These are phyloP conservation scores for Pachypsylla venusta DNA, from an alignment of 1,140 invertebrate genomes.

Conservation along the genomic window DNA sequence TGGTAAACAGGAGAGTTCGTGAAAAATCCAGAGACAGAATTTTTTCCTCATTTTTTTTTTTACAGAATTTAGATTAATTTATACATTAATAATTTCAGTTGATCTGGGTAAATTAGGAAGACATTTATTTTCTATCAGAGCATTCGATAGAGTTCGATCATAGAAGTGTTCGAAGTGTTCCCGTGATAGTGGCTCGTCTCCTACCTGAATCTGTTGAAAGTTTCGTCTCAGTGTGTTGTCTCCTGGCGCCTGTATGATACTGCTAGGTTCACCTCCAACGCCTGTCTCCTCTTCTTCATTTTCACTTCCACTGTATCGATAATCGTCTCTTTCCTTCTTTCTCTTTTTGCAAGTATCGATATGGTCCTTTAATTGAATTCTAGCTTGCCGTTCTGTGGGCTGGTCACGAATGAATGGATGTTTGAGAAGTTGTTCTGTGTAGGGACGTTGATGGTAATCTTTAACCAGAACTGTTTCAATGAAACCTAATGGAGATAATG, in stretches of 20 bases:
- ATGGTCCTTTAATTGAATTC: constrained; percentile 97
- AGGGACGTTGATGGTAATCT: constrained; percentile 95
- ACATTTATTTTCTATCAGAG: background rate
- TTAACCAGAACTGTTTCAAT: constrained; percentile 84
- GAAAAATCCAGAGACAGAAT: too few relatives aligned
- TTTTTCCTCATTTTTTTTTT: too few relatives aligned
- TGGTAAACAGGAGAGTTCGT: too few relatives aligned
- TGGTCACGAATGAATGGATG: constrained; percentile 97
- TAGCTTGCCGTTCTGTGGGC: constrained; percentile 91
- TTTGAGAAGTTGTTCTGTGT: constrained; percentile 94
- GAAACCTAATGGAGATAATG: too few relatives aligned
- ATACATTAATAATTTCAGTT: too few relatives aligned
- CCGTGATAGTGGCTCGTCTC: constrained; percentile 9
- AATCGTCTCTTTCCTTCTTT: constrained; percentile 68
- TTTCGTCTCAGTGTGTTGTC: constrained; percentile 84
- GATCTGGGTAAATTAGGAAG: constrained; percentile 16
- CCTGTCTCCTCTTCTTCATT: constrained; percentile 77
- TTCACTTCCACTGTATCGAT: constrained; percentile 64
- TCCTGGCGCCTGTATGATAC: constrained; percentile 73
- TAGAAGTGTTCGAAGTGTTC: background rate
- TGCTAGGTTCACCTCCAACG: constrained; percentile 71
- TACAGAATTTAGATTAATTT: too few relatives aligned
- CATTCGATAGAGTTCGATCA: background rate
- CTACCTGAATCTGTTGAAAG: constrained; percentile 87
- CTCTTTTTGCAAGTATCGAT: constrained; percentile 94